phyloP scores from a whole-genome alignment of 2,113 vertebrate species.

The Thamnaconus septentrionalis region DNA sequence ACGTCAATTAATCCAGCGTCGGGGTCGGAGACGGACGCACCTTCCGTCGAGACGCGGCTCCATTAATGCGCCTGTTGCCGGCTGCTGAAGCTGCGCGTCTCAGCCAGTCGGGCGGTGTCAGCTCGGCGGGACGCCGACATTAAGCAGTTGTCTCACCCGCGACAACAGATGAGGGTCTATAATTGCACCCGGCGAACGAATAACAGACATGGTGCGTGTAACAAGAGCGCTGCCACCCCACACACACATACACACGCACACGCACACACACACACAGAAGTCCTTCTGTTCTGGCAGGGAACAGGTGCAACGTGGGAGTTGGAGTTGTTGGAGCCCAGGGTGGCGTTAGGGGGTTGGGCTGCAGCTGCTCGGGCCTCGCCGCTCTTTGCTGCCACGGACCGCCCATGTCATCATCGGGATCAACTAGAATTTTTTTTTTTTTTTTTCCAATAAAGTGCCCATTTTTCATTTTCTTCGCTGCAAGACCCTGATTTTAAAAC shows the following conservation, averaged over 20 bases:
- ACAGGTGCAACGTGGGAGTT: slow-evolving; percentile 75
- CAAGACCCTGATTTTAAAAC: not conserved
- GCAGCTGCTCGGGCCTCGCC: slow-evolving; percentile 56
- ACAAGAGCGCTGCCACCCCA: slow-evolving; percentile 30
- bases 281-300: slow-evolving; percentile 67
- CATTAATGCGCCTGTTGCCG: slow-evolving; percentile 19
- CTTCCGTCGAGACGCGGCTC: slow-evolving; percentile 30
- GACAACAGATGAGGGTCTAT: slow-evolving; percentile 65
- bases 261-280: slow-evolving; percentile 41
- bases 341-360: slow-evolving; percentile 35
- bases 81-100: slow-evolving; percentile 49
- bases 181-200: slow-evolving; percentile 57
- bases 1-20: slow-evolving; percentile 53
- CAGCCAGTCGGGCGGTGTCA: slow-evolving; percentile 29
- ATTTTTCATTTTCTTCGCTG: not conserved
- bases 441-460: not conserved
- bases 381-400: slow-evolving; percentile 15
- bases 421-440: no score
- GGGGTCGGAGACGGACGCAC: slow-evolving; percentile 31
- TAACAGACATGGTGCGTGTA: slow-evolving; percentile 53
- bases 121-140: slow-evolving; percentile 25
- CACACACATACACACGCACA: not conserved
- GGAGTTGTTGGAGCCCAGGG: slow-evolving; percentile 63
- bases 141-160: slow-evolving; percentile 61
- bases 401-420: no score